Conservation (phyloP, 2,888 invertebrate genomes). For the Idaea straminata region DNA sequence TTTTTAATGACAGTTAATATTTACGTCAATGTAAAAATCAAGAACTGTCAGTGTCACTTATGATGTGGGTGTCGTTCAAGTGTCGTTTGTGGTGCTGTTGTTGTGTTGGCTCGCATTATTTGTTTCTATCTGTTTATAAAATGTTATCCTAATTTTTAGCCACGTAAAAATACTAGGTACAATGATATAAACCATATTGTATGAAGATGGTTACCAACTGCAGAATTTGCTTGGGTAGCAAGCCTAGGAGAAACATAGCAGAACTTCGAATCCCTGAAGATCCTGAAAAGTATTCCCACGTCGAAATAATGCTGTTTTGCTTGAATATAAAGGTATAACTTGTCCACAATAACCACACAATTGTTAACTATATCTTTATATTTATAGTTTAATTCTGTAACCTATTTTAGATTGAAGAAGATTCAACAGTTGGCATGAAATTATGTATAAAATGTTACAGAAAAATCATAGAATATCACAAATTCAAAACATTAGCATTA, state of each 20-base stretch:
- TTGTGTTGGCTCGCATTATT: conserved; percentile 4
- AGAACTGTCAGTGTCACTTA: not conserved
- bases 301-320: conserved; percentile 54
- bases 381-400: not conserved
- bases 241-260: conserved; percentile 42
- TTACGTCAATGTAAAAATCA: not conserved
- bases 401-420: conserved; percentile 33
- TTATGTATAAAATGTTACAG: conserved; percentile 56
- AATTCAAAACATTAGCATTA: conserved; percentile 57
- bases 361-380: conserved; percentile 31
- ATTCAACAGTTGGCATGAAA: conserved; percentile 47
- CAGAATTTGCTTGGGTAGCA: conserved; percentile 48
- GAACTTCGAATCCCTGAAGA: conserved; percentile 34
- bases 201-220: conserved; percentile 40
- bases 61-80: not conserved
- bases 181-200: no score
- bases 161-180: no score
- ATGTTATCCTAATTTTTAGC: no score
- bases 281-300: conserved; percentile 31
- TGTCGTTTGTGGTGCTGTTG: not conserved
- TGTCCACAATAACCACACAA: not conserved
- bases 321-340: conserved; percentile 50
- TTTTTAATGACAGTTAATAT: no score
- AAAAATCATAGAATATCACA: conserved; percentile 52
- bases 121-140: no score